These are phyloP conservation scores for Cyclargus thomasi DNA, from an alignment of 1,140 invertebrate species.

Conservation along the genomic window DNA sequence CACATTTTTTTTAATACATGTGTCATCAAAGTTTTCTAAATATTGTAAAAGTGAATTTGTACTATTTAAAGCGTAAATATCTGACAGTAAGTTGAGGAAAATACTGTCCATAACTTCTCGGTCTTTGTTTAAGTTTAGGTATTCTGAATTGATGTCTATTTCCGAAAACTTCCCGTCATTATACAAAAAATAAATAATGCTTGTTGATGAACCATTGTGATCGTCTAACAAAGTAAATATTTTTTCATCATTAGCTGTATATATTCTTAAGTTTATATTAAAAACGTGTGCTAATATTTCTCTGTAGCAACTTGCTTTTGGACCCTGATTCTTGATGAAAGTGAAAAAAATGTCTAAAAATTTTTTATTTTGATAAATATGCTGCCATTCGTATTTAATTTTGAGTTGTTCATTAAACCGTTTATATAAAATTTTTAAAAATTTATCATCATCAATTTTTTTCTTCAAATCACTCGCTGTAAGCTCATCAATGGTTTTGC, in stretches of 20 bases:
- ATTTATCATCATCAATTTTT: constrained; percentile 12
- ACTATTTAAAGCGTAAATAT: constrained; percentile 13
- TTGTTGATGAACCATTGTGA: constrained; percentile 13
- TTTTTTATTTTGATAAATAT: constrained; percentile 10
- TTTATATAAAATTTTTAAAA: constrained; percentile 20
- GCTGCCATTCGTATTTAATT: constrained; percentile 9
- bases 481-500: neutral
- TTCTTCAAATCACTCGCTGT: constrained; percentile 11
- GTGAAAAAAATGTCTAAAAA: neutral
- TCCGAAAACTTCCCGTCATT: constrained; percentile 10
- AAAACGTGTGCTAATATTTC: constrained; percentile 22
- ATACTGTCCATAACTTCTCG: constrained; percentile 6
- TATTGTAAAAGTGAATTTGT: constrained; percentile 16
- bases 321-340: constrained; percentile 9
- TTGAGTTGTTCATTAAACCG: constrained; percentile 11
- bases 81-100: constrained; percentile 11
- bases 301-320: constrained; percentile 14
- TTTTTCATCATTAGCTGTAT: neutral
- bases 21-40: constrained; percentile 10
- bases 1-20: neutral
- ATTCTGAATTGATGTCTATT: constrained; percentile 16
- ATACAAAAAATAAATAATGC: constrained; percentile 13
- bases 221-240: neutral
- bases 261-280: constrained; percentile 18
- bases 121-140: constrained; percentile 4